A percentile compares a stretch with the other conserved stretches of the same genome.
Conservation (phyloP, 2,888 invertebrate species). For the Ormyrus nitidulus region DNA sequence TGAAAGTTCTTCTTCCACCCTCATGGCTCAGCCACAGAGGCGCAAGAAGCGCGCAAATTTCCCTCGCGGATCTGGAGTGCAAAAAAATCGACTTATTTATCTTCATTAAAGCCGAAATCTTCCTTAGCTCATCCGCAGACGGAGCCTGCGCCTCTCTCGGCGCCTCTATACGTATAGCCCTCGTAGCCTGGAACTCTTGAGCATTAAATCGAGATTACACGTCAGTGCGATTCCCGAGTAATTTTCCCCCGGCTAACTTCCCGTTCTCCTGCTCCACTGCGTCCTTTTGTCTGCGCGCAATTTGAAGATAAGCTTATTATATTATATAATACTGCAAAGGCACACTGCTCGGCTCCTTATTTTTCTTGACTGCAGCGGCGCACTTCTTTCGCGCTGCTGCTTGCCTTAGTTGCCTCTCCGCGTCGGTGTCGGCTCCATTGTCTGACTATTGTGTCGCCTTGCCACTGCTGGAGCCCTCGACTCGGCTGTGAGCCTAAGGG, state of each 20-base stretch:
- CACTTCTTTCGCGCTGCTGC: background rate
- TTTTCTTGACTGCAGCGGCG: background rate
- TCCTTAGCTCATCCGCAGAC: slow-evolving; percentile 34
- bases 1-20: no score
- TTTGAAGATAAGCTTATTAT: slow-evolving; percentile 31
- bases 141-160: background rate
- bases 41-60: slow-evolving; percentile 14
- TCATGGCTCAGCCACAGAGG: background rate
- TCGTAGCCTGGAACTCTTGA: background rate
- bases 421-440: slow-evolving; percentile 63
- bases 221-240: slow-evolving; percentile 9
- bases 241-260: slow-evolving; percentile 37
- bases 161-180: background rate
- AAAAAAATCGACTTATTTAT: slow-evolving; percentile 48
- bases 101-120: slow-evolving; percentile 50
- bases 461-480: slow-evolving; percentile 59
- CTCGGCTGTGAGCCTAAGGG: background rate
- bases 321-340: background rate
- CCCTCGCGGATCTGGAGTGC: background rate
- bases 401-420: background rate
- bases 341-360: background rate
- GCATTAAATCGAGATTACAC: slow-evolving; percentile 53
- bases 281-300: slow-evolving; percentile 16
- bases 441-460: slow-evolving; percentile 71
- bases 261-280: slow-evolving; percentile 25